A percentile compares a stretch with the other conserved stretches of the same genome.
phyloP scores from a whole-genome alignment of 2,797 vertebrate species.

The Hippoglossus hippoglossus region DNA sequence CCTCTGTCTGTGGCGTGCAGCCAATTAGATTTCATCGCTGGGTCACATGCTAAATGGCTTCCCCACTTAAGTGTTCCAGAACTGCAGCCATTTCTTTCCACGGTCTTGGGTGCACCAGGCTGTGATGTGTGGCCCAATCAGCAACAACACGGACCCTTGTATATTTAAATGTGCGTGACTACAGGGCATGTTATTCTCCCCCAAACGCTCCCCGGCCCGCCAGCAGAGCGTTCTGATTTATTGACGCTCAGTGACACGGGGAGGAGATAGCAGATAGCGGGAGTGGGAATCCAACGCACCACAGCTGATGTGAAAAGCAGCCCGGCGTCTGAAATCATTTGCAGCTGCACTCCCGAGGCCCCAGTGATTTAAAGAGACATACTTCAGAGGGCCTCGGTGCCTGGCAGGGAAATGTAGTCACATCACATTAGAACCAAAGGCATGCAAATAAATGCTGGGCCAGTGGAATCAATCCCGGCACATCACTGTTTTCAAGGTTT shows the following conservation, averaged over 20 bases:
- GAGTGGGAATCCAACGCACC: conserved; percentile 70
- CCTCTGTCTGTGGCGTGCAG: conserved; percentile 50
- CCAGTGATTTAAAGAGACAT: conserved; percentile 80
- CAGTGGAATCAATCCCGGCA: conserved; percentile 67
- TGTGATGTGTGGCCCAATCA: conserved; percentile 70
- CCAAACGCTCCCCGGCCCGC: conserved; percentile 77
- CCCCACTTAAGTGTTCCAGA: conserved; percentile 69
- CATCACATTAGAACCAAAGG: conserved; percentile 74
- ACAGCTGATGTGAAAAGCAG: conserved; percentile 83
- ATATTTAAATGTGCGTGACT: conserved; percentile 78
- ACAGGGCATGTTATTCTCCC: conserved; percentile 75
- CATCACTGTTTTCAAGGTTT: conserved; percentile 67
- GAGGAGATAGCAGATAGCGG: conserved; percentile 75
- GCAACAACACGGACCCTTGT: conserved; percentile 69
- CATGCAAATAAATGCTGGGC: conserved; percentile 71
- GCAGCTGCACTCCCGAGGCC: conserved; percentile 69
- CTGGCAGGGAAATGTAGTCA: conserved; percentile 70
- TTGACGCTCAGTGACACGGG: conserved; percentile 73
- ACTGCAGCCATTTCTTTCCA: conserved; percentile 69
- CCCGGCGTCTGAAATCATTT: conserved; percentile 76
- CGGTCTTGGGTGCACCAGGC: conserved; percentile 36
- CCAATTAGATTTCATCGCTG: conserved; percentile 63
- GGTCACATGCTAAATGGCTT: conserved; percentile 72
- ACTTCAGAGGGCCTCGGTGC: conserved; percentile 72
- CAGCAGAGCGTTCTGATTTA: conserved; percentile 80